These are phyloP conservation scores for Crypturellus tataupa DNA, from an alignment of 2,797 vertebrate genomes.

Conservation along the genomic window DNA sequence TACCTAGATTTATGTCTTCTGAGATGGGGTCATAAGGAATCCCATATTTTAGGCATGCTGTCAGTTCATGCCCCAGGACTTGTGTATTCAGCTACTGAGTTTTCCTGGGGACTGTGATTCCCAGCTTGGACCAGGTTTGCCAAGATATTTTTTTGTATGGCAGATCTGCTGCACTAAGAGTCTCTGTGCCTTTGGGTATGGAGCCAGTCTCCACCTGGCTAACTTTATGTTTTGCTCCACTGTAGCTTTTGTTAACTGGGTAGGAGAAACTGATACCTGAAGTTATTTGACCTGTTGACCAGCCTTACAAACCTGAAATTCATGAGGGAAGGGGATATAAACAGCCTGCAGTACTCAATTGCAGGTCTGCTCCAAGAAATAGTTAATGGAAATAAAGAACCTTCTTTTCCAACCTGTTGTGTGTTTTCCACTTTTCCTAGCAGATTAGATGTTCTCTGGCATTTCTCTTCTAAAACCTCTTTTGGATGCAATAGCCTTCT, in stretches of 20 bases:
- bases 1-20: not conserved
- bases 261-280: not conserved
- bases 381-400: not conserved
- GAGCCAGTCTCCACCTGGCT: not conserved
- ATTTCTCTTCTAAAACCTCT: not conserved
- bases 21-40: not conserved
- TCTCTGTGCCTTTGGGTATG: not conserved
- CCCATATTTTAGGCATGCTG: fast-evolving
- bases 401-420: not conserved
- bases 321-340: not conserved
- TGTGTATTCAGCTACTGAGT: not conserved
- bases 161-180: not conserved
- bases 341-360: fast-evolving
- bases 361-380: not conserved
- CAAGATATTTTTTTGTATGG: not conserved
- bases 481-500: not conserved
- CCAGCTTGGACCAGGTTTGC: not conserved
- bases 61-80: not conserved
- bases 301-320: not conserved
- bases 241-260: not conserved
- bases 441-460: not conserved
- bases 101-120: not conserved
- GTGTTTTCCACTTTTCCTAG: not conserved
- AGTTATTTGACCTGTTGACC: not conserved
- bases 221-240: not conserved